These are phyloP conservation scores for Drosophila nasuta DNA, from an alignment of 1,140 invertebrate species.

Conservation along the genomic window DNA sequence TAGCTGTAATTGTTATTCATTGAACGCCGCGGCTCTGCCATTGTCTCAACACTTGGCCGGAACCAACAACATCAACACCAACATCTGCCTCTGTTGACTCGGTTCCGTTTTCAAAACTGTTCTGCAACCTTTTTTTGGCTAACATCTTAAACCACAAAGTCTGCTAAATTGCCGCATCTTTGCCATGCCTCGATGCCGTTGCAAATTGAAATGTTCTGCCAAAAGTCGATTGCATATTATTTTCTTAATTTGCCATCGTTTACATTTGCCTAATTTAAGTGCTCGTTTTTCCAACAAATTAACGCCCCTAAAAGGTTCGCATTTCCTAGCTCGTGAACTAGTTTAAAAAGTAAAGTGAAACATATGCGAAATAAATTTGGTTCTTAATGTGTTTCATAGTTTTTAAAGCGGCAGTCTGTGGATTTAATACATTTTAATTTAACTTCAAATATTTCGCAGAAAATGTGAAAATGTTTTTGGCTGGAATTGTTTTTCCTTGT, in stretches of 20 bases:
- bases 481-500: no score
- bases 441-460: no score
- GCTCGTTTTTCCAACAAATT: neutral
- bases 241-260: conserved; percentile 11
- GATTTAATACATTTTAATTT: no score
- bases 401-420: no score
- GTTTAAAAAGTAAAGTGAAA: neutral
- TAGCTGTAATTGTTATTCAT: conserved; percentile 83
- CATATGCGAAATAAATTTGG: no score
- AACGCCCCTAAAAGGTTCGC: neutral
- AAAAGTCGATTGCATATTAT: conserved; percentile 14
- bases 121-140: conserved; percentile 36
- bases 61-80: conserved; percentile 19
- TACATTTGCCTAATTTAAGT: conserved; percentile 6
- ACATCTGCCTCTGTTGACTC: conserved; percentile 51
- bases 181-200: conserved; percentile 3
- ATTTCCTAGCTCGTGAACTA: neutral
- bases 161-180: conserved; percentile 51
- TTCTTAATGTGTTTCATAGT: no score
- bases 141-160: conserved; percentile 64
- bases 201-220: conserved; percentile 61
- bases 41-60: conserved; percentile 75
- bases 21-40: conserved; percentile 77
- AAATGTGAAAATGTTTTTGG: no score
- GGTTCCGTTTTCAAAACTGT: neutral